phyloP scores from a whole-genome alignment of 2,113 vertebrate species.

The Bubalus kerabau region DNA sequence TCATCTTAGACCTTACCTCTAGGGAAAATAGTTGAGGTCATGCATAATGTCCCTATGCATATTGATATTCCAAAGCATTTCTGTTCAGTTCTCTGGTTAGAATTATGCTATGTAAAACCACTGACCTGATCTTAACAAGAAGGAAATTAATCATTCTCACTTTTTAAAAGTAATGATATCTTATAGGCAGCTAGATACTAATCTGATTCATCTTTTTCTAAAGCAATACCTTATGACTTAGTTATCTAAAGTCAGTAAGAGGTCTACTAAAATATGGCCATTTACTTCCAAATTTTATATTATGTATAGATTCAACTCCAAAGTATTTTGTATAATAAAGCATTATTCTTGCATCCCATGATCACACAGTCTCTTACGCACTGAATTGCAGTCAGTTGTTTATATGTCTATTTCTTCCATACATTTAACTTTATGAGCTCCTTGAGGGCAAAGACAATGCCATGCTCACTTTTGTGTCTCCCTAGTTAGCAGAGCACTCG shows the following conservation, averaged over 20 bases:
- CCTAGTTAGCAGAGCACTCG: not conserved
- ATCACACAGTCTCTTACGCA: not conserved
- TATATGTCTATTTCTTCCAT: not conserved
- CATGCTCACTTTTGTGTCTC: not conserved
- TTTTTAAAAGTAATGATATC: conserved; percentile 10
- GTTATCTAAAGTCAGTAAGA: not conserved
- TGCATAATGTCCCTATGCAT: conserved; percentile 16
- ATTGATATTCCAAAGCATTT: conserved; percentile 31
- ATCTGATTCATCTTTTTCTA: not conserved
- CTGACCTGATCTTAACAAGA: not conserved
- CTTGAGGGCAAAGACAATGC: not conserved
- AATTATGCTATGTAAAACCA: not conserved
- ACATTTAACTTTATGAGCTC: not conserved
- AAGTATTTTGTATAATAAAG: not conserved
- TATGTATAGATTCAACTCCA: not conserved
- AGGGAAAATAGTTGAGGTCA: not conserved
- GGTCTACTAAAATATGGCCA: not conserved
- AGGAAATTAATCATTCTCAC: conserved; percentile 6
- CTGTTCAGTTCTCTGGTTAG: conserved; percentile 19
- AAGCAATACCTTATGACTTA: not conserved
- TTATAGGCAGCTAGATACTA: not conserved
- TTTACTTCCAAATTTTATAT: not conserved
- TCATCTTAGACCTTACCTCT: conserved; percentile 22
- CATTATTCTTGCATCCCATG: not conserved
- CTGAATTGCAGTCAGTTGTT: not conserved